Evolutionary conservation across 2,113 vertebrate species (phyloP), one percentile per base, ranked within the genome.

Genomic region (Phrynosoma platyrhinos): DNA sequence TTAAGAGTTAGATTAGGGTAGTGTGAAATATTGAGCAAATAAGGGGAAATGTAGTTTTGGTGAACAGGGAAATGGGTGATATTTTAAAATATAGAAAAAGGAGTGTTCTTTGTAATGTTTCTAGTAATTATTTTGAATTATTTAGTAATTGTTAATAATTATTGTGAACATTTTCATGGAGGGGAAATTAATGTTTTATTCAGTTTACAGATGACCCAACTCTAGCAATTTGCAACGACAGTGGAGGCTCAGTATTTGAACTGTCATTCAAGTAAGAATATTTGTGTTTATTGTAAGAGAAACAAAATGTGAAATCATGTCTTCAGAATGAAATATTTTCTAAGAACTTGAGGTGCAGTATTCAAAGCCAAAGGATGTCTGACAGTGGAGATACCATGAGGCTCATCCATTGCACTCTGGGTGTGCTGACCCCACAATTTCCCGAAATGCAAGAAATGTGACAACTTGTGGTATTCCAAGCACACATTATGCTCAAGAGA

Each of bases 181-280:
- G 25, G 86, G 90, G 64, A 94, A 90, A 94, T 83, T 87, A 94
- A 0, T 90, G 90, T n/a, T 97, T 87, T 95, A 55, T 88, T 95
- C 92, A 99, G 99, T 99, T 99, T 94, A 99, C 98, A 96, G 99
- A 99, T 95, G 98, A 99, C 86, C 98, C 99, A 0, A 99, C 99
- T 0, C 97, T 99, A 25, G 99, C 99, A 1, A 97, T 99, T 83
- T 99, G 99, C 95, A 99, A 99, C 4, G 99, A 99, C 96, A 99
- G 99, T 0, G 99, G 99, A 83, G 99, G 99, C 90, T 99, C 99
- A 1, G 99, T 99, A 36, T 99, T 99, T 92, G 99, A 99, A 92
- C 94, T 99, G 83, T 97, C 98, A 0, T 99, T 99, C 96, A 99
- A 98, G 99, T 99, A 96, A 97, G 47, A 93, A 76, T 89, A 87